Evolutionary conservation across 2,888 invertebrate species (phyloP), one percentile per base, ranked within the genome.

Genomic region (Sicus ferrugineus): DNA sequence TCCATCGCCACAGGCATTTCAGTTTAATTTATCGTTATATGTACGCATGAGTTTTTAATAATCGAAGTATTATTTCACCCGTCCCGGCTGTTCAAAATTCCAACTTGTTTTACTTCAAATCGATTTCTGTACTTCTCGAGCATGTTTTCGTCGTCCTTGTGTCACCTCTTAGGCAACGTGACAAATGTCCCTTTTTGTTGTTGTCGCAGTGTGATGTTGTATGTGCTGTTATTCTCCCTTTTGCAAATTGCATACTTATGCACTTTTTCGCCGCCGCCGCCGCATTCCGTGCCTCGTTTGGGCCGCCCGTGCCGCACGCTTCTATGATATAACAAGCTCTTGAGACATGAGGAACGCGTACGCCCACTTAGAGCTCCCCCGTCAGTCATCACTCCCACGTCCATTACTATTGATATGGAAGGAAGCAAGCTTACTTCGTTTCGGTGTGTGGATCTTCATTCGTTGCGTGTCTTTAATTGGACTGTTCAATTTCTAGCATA

Each of bases 321-420:
- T 81, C 79, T 82, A 82, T 83, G 79, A 80, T 82, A 81, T 82
- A 82, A 82, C 81, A 82, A 82, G 83, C 81, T 81, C 81, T 82
- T 82, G 81, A 82, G 81, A 82, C 81, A 82, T 82, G 81, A 79
- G 83, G 82, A 82, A 56, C 65, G 65, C 80, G 81, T 80, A 81
- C 81, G 80, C 80, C 83, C 83, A 82, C 83, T 82, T 19, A n/a
- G 52, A 9, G 38, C 65, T 54, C 48, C 63, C 30, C 28, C 23
- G 28, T 58, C 28, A 31, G 30, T 34, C 61, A n/a, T 23, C 38
- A 66, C 54, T 66, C 65, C 54, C 65, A 66, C 65, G 65, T 66
- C 65, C 38, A 66, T 66, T 66, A 66, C 21, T 54, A 26, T n/a
- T 23, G 38, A 42, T 61, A 61, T 34, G 11, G 61, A 21, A 61